phyloP scores from a whole-genome alignment of 2,113 vertebrate species.

The Pongo pygmaeus region DNA sequence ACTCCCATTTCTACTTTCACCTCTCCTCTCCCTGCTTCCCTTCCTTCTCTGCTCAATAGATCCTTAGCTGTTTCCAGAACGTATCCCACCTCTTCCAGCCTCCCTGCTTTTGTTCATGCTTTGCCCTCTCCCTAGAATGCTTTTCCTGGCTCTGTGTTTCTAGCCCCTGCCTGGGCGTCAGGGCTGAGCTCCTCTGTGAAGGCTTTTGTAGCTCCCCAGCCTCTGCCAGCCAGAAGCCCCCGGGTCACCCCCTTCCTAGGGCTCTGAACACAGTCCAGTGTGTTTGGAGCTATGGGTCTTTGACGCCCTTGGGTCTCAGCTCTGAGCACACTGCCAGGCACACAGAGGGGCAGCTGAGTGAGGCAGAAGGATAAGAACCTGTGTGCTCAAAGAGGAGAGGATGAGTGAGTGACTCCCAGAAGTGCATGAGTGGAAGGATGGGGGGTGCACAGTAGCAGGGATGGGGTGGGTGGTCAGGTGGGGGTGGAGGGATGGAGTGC shows the following conservation, averaged over 20 bases:
- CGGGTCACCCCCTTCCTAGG: background rate
- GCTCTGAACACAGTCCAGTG: background rate
- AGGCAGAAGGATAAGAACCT: background rate
- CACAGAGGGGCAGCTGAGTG: too few species aligned
- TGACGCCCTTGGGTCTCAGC: background rate
- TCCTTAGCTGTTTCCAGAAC: background rate
- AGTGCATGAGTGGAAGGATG: background rate
- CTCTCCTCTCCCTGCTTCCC: background rate
- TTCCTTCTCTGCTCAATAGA: background rate
- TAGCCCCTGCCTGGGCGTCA: background rate
- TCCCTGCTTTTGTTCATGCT: too few species aligned
- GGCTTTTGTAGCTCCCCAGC: background rate
- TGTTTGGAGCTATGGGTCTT: background rate
- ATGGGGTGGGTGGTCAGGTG: background rate
- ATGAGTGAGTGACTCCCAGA: background rate
- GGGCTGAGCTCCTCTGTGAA: background rate
- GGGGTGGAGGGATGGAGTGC: too few species aligned
- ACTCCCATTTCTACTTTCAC: background rate
- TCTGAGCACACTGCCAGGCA: background rate
- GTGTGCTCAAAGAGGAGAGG: background rate
- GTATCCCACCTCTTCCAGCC: background rate
- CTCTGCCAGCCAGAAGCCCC: background rate
- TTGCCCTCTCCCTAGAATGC: background rate
- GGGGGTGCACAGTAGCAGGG: background rate
- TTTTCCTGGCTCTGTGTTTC: background rate